Evolutionary conservation across 2,113 vertebrate species (phyloP), one percentile per base, ranked within the genome.

Genomic region (Columba livia): DNA sequence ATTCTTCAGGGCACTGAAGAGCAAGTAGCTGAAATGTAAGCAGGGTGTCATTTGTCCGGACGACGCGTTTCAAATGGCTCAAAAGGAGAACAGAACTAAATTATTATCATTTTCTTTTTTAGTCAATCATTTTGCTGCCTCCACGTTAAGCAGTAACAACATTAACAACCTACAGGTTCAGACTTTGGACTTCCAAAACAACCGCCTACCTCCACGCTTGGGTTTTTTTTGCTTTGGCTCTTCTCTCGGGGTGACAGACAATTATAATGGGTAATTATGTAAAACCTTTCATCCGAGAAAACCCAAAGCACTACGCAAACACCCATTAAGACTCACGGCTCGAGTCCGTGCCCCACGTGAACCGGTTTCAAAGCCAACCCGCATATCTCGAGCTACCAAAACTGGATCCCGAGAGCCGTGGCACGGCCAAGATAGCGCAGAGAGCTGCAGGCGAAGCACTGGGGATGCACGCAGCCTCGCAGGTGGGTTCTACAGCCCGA

Each of bases 281-380:
- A 91, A 95, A 96, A 77, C 74, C 94, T 85, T 91, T 88, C 96
- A 97, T 66, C 94, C 89, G 36, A 93, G 89, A 89, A 91, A 83
- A 84, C 84, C 74, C 18, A 34, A 66, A 95, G 90, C 79, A 0
- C 89, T 67, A 70, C 20, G 10, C 83, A 92, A 95, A 89, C 86
- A 79, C 58, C 90, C 86, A 90, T 90, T 90, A 95, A 48, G 89
- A 28, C 88, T 90, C 44, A 7, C 18, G 15, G 51, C 57, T 64
- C 14, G 7, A 94, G 80, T 12, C 93, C 73, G 57, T 2, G 34
- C 88, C 1, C 2, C 36, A n/a, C 5, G 9, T 58, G 42, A 34
- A 8, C 44, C 16, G 1, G 16, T 84, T 62, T 79, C 90, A 56
- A 92, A 61, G 71, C 66, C 4, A 60, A 48, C 85, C 50, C 32